A percentile compares a stretch with the other conserved stretches of the same genome.
phyloP scores from a whole-genome alignment of 2,113 vertebrate genomes.

The Scomber scombrus region DNA sequence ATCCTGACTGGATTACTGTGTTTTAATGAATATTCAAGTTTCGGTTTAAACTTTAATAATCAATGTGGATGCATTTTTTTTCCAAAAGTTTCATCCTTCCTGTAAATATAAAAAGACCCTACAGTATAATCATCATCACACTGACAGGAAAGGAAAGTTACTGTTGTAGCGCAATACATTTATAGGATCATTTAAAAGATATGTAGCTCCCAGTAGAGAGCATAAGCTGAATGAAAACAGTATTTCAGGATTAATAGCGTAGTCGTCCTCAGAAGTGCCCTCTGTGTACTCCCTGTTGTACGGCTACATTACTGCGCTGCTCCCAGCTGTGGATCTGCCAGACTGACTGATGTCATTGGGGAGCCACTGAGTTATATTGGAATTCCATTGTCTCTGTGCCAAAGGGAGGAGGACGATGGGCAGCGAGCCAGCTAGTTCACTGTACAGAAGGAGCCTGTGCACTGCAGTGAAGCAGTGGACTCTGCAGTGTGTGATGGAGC shows the following conservation, averaged over 20 bases:
- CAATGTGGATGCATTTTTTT: not conserved
- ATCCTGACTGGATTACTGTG: not conserved
- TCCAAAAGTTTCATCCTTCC: not conserved
- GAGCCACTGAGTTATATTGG: conserved; percentile 55
- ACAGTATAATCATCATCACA: not conserved
- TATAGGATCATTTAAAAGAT: conserved; percentile 22
- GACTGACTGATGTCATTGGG: conserved; percentile 55
- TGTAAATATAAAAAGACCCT: not conserved
- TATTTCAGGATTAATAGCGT: conserved; percentile 47
- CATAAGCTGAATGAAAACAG: conserved; percentile 36
- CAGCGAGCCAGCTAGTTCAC: conserved; percentile 12
- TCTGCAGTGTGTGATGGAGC: conserved; percentile 24
- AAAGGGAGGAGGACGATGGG: conserved; percentile 48
- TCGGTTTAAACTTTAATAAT: not conserved
- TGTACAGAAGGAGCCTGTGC: conserved; percentile 20
- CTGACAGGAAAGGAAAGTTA: not conserved
- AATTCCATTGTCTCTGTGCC: conserved; percentile 66
- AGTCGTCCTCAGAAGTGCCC: conserved; percentile 36
- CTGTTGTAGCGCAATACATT: conserved; percentile 6
- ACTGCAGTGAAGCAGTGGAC: conserved; percentile 32
- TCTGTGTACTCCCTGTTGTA: conserved; percentile 24
- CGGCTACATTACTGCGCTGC: conserved; percentile 17
- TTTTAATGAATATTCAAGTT: not conserved
- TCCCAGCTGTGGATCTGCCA: conserved; percentile 37
- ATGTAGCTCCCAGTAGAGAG: conserved; percentile 1